A percentile compares a stretch with the other conserved stretches of the same genome.
Conservation (phyloP, 64 coral and sea anemone species). For the Stylophora pistillata region DNA sequence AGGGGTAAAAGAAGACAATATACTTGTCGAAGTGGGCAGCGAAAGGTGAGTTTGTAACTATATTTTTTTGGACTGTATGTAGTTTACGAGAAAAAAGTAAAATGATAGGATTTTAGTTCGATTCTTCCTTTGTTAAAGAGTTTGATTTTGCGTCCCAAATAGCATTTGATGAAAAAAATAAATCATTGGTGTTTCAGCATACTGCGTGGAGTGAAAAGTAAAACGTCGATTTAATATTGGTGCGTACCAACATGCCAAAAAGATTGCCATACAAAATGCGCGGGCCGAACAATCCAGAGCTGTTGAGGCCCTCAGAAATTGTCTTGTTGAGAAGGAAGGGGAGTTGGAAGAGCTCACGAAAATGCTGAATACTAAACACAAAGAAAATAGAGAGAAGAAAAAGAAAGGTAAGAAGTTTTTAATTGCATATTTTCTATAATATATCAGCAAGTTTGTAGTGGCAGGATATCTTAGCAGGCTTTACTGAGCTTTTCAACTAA, state of each 20-base stretch:
- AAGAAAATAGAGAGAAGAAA: constrained; percentile 69
- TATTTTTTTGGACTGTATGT: no score
- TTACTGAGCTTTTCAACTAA: constrained; percentile 40
- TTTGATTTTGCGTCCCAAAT: constrained; percentile 34
- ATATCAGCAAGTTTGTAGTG: constrained; percentile 53
- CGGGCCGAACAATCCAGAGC: constrained; percentile 47
- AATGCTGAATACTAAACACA: constrained; percentile 47
- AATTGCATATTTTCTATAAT: no score
- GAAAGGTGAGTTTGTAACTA: constrained; percentile 63
- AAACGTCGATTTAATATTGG: constrained; percentile 20
- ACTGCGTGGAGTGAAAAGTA: constrained; percentile 11
- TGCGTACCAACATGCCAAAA: constrained; percentile 39
- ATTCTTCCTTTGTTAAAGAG: constrained; percentile 44
- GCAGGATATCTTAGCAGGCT: constrained; percentile 42
- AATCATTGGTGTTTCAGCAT: constrained; percentile 43
- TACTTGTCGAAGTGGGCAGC: constrained; percentile 44
- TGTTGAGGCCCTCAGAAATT: constrained; percentile 59
- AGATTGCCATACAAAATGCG: constrained; percentile 23
- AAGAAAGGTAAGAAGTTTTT: constrained; percentile 67
- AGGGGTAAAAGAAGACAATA: constrained; percentile 34
- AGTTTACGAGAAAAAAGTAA: constrained; percentile 27
- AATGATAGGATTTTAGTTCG: constrained; percentile 58
- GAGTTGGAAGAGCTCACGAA: constrained; percentile 67
- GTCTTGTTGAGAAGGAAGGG: constrained; percentile 50
- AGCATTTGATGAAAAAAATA: constrained; percentile 38